phyloP scores from a whole-genome alignment of 2,113 vertebrate species.

The Epinephelus moara region DNA sequence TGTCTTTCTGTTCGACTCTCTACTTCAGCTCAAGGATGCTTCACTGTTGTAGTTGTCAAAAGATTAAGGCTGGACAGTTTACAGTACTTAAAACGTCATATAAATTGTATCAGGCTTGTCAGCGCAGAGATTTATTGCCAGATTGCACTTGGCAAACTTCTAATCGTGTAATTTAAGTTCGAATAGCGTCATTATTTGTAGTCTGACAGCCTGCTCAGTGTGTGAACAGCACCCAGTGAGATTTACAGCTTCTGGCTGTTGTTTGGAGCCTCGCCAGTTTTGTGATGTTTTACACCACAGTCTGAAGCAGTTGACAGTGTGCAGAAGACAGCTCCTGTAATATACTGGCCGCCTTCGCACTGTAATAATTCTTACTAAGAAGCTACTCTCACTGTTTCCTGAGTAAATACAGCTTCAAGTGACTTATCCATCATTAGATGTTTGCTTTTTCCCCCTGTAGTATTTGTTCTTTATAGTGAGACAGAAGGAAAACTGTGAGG shows the following conservation, averaged over 20 bases:
- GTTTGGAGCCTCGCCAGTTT: slow-evolving; percentile 68
- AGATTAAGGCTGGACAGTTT: neutral
- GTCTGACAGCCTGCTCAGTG: slow-evolving; percentile 30
- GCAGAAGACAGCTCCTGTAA: slow-evolving; percentile 57
- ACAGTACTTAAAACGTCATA: slow-evolving; percentile 4
- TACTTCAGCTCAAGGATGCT: slow-evolving; percentile 11
- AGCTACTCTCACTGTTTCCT: slow-evolving; percentile 48
- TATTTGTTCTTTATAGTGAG: slow-evolving; percentile 46
- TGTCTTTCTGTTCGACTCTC: slow-evolving; percentile 6
- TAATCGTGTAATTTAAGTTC: slow-evolving; percentile 31
- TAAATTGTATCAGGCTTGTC: neutral
- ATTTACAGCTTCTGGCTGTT: slow-evolving; percentile 73
- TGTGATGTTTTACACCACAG: slow-evolving; percentile 47
- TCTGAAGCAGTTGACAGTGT: slow-evolving; percentile 24
- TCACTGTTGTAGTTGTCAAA: neutral
- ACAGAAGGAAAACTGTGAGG: neutral
- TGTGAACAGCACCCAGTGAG: slow-evolving; percentile 43
- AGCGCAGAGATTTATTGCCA: slow-evolving; percentile 23
- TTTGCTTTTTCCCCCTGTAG: neutral
- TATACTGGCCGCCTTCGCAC: slow-evolving; percentile 44
- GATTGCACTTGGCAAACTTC: slow-evolving; percentile 29
- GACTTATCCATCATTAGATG: slow-evolving; percentile 41
- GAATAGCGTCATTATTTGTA: slow-evolving; percentile 55
- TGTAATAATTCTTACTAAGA: slow-evolving; percentile 63
- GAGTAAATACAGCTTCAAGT: slow-evolving; percentile 55